Percentiles rank a stretch among this genome's conserved stretches.
These are phyloP conservation scores for Aradophagus sp. DNA, from an alignment of 1,140 invertebrate genomes.

Conservation along the genomic window DNA sequence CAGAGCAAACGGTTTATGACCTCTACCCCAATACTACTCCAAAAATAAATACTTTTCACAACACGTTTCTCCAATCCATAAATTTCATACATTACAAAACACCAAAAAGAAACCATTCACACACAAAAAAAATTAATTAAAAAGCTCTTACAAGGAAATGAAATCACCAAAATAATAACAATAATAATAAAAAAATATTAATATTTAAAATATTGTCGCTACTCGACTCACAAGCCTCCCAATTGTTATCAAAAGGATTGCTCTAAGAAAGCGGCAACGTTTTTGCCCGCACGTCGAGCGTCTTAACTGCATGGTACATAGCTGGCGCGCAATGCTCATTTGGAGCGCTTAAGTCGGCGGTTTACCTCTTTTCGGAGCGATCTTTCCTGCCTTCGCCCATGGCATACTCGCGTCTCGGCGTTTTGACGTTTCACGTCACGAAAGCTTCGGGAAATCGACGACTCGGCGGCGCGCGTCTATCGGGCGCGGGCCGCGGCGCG, in stretches of 20 bases:
- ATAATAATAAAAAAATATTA: not conserved
- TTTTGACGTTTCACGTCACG: conserved; percentile 42
- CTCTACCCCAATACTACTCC: too few relatives aligned
- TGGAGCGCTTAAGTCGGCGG: too few relatives aligned
- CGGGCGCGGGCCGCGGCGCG: conserved; percentile 39
- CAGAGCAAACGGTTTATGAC: too few relatives aligned
- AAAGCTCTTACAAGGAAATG: too few relatives aligned
- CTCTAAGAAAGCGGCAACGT: too few relatives aligned
- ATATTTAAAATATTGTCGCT: not conserved
- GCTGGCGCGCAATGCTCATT: conserved; percentile 19
- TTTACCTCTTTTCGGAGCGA: conserved; percentile 69
- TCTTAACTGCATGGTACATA: too few relatives aligned
- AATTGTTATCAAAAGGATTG: too few relatives aligned
- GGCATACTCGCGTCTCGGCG: conserved; percentile 64
- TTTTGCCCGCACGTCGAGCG: too few relatives aligned
- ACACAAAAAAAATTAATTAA: conserved; percentile 1
- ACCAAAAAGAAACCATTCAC: not conserved
- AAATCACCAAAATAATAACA: not conserved
- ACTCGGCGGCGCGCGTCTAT: conserved; percentile 3
- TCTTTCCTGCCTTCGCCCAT: conserved; percentile 70
- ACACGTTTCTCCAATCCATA: too few relatives aligned
- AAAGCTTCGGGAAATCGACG: conserved; percentile 7
- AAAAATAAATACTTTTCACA: too few relatives aligned
- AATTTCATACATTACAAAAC: too few relatives aligned
- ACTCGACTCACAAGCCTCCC: too few relatives aligned